Base-by-base conservation (phyloP, 2,113 vertebrate species). In the Cyprinodon tularosa region DNA sequence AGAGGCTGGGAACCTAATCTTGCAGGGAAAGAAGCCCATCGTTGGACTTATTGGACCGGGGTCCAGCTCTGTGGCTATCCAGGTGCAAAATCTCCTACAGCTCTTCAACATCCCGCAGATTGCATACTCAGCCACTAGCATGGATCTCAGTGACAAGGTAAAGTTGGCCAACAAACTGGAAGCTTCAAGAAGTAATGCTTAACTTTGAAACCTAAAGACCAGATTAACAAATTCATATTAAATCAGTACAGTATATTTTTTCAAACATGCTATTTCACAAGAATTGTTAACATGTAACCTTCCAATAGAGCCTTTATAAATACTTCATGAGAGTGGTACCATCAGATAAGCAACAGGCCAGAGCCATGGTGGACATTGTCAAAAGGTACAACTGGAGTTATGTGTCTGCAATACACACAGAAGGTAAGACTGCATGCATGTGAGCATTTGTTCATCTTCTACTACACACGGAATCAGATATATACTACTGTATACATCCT, bases 21-120 rank as follows among this genome's bases (percentile, higher is more conserved):
- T 96, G 77, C 96, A 75, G 79, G 94, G 94, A 22, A 99, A 99
- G 92, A 99, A 98, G 86, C 98, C 98, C 71, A 99, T 99, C 0
- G 97, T 99, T 15, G 98, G 98, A 3, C 95, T 99, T 79, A 99
- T 99, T 12, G 98, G 98, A 40, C 98, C 98, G 8, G 98, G 98
- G 3, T 99, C 98, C 83, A 99, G 98, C 86, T 99, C 98, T 0
- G 98, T 99, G 88, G 98, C 98, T 76, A 99, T 99, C 84, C 98
- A 99, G 91, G 98, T 99, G 57, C 98, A 99, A 87, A 99, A 99
- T 78, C 92, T 99, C 76, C 94, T 99, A 22, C 98, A 99, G 87
- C 97, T 99, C 84, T 99, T 99, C 91, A 99, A 99, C 94, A 99
- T 99, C 95, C 98, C 98, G 81, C 98, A 99, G 88, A 99, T 99